Percentiles rank a stretch among this genome's conserved stretches.
phyloP scores from a whole-genome alignment of 53 echinoderm and acorn worm species.

The Luidia sarsii region DNA sequence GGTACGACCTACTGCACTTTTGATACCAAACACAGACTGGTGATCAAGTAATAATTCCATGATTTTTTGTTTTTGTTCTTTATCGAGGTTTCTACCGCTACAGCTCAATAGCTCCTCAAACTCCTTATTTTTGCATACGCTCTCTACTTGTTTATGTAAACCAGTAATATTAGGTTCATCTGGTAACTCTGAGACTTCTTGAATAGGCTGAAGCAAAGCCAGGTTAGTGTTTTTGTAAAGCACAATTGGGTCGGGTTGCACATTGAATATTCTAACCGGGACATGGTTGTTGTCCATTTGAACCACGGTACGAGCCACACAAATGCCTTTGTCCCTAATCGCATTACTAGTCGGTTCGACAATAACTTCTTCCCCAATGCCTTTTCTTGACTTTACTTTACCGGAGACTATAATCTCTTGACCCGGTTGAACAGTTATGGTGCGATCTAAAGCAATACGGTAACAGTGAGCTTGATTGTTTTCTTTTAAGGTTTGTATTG shows the following conservation, averaged over 20 bases:
- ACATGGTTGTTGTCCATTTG: neutral
- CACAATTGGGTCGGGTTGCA: no score
- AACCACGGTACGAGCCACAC: neutral
- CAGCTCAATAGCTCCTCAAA: no score
- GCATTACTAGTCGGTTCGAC: neutral
- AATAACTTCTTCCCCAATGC: neutral
- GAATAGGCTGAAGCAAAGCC: no score
- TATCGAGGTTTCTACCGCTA: neutral
- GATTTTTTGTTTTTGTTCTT: neutral
- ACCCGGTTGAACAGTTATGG: neutral
- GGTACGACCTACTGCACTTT: slow-evolving; percentile 40
- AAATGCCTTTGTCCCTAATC: neutral
- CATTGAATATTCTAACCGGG: neutral
- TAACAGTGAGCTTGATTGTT: no score
- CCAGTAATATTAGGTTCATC: no score
- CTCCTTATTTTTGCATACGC: no score
- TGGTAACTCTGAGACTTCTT: no score
- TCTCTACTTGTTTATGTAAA: neutral
- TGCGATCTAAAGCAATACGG: neutral
- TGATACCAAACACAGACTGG: slow-evolving; percentile 51
- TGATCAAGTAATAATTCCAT: slow-evolving; percentile 23
- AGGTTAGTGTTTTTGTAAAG: no score
- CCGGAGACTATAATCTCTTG: neutral
- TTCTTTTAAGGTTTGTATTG: no score
- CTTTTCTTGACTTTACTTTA: neutral